Percentiles rank a stretch among this genome's conserved stretches.
Conservation (phyloP, 2,797 vertebrate species). For the Pygocentrus nattereri region DNA sequence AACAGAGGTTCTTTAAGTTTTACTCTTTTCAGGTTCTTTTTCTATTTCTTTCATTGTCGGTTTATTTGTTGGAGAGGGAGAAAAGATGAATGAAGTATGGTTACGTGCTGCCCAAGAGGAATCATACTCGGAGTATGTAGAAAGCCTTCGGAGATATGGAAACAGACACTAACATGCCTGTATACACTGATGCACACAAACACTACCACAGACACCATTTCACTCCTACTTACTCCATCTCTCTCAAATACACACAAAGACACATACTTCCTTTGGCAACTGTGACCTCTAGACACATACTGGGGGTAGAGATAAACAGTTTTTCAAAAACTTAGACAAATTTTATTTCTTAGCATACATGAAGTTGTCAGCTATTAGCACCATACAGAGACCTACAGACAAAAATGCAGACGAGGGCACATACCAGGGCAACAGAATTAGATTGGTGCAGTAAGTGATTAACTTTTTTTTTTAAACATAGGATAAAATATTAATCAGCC, state of each 20-base stretch:
- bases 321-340: slow-evolving; percentile 5
- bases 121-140: slow-evolving; percentile 15
- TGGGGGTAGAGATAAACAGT: neutral
- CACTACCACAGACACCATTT: slow-evolving; percentile 43
- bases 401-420: slow-evolving; percentile 2
- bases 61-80: slow-evolving; percentile 26
- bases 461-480: slow-evolving; percentile 9
- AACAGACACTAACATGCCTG: slow-evolving; percentile 37
- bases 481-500: slow-evolving; percentile 18
- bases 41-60: slow-evolving; percentile 26
- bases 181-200: slow-evolving; percentile 46
- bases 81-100: slow-evolving; percentile 42
- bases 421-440: slow-evolving; percentile 22
- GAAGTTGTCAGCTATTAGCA: neutral
- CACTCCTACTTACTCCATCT: slow-evolving; percentile 23
- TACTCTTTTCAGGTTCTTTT: slow-evolving; percentile 47
- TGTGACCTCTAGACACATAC: neutral
- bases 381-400: neutral
- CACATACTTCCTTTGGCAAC: slow-evolving; percentile 4
- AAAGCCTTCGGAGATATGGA: slow-evolving; percentile 36
- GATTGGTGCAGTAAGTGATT: neutral
- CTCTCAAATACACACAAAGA: slow-evolving; percentile 33
- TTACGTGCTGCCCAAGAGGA: slow-evolving; percentile 35
- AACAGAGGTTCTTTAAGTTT: slow-evolving; percentile 43
- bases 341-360: neutral